Conservation (phyloP, 2,113 vertebrate genomes). For the human region GRCh38 chr18:23669001-23669500, state of each 20-base stretch:
- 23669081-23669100: not conserved
- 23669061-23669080: not conserved
- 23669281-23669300: not conserved
- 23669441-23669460: no score
- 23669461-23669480: no score
- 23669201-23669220: not conserved
- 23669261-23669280: not conserved
- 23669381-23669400: fast-evolving
- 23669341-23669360: fast-evolving
- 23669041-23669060: not conserved
- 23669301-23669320: not conserved
- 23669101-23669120: not conserved
- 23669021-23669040: not conserved
- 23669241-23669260: not conserved
- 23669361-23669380: fast-evolving
- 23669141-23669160: no score
- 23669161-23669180: not conserved
- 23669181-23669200: not conserved
- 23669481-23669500: not conserved
- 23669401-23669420: fast-evolving
- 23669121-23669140: not conserved
- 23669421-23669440: no score
- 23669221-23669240: not conserved
- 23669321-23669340: not conserved
- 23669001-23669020: not conserved